These are phyloP conservation scores for Diadumene lineata DNA, from an alignment of 92 coral and sea anemone species.

Conservation along the genomic window DNA sequence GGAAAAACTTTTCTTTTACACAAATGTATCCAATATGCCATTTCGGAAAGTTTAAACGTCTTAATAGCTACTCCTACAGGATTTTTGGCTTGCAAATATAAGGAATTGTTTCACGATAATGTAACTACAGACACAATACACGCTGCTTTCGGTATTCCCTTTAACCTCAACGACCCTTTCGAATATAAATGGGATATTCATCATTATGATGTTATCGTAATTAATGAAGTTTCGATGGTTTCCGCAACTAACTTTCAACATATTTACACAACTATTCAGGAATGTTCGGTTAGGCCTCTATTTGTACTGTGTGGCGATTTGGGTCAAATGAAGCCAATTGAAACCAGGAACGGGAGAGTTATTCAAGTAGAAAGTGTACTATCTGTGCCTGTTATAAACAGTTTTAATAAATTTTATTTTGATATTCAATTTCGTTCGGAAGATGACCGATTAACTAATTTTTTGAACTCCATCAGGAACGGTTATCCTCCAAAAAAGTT, in stretches of 20 bases:
- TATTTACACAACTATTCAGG: not conserved
- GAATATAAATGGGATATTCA: not conserved
- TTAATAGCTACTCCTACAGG: constrained; percentile 27
- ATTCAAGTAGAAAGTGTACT: constrained; percentile 7
- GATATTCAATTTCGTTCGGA: not conserved
- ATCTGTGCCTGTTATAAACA: not conserved
- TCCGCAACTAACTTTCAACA: constrained; percentile 24
- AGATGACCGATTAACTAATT: not conserved
- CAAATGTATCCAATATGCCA: not conserved
- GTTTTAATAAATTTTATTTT: not conserved
- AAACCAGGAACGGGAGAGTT: not conserved
- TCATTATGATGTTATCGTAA: constrained; percentile 13
- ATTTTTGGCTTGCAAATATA: constrained; percentile 8
- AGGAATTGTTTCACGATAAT: not conserved
- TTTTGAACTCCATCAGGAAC: not conserved
- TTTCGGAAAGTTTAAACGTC: not conserved
- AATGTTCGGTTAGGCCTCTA: constrained; percentile 2
- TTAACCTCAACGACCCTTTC: not conserved
- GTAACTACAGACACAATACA: not conserved
- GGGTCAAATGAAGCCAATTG: constrained; percentile 19
- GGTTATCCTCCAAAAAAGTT: not conserved
- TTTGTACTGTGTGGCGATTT: constrained; percentile 6
- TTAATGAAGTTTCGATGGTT: constrained; percentile 46
- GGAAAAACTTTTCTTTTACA: constrained; percentile 32
- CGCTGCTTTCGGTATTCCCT: constrained; percentile 19